Evolutionary conservation across 2,113 vertebrate species (phyloP).

Genomic region (Syngnathus scovelli): DNA sequence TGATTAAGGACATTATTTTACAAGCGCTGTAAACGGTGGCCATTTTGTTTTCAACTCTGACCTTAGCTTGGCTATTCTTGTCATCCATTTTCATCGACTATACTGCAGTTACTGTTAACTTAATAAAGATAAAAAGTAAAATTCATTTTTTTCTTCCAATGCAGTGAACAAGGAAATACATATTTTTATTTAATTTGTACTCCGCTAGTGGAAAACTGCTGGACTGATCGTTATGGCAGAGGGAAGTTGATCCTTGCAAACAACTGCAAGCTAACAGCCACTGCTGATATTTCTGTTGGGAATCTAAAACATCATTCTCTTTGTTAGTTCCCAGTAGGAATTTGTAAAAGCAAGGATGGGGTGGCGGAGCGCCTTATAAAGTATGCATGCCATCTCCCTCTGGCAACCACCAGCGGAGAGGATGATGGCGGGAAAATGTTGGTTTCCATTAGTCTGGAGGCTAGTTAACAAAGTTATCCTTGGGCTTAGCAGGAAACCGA

Average conservation of each 20-base stretch:
- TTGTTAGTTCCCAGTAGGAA: slow-evolving; percentile 56
- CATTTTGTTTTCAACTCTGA: slow-evolving; percentile 26
- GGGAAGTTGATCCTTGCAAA: slow-evolving; percentile 22
- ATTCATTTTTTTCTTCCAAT: not conserved
- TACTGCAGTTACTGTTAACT: slow-evolving; percentile 15
- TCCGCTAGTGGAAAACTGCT: slow-evolving; percentile 27
- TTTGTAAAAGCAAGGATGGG: slow-evolving; percentile 57
- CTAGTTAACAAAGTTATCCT: slow-evolving; percentile 62
- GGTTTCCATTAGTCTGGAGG: slow-evolving; percentile 59
- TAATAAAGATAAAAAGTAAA: not conserved
- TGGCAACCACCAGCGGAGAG: slow-evolving; percentile 47
- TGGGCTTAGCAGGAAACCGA: slow-evolving; percentile 41
- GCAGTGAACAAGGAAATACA: slow-evolving; percentile 7
- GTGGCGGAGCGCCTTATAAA: slow-evolving; percentile 59
- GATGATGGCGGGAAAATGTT: slow-evolving; percentile 54
- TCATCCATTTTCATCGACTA: slow-evolving; percentile 38
- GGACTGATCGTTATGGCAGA: slow-evolving; percentile 28
- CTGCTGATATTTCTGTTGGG: slow-evolving; percentile 41
- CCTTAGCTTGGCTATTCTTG: slow-evolving; percentile 23
- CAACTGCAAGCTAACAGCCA: slow-evolving; percentile 17
- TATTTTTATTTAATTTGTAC: slow-evolving; percentile 22
- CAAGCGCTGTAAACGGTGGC: slow-evolving; percentile 13
- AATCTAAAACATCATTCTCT: slow-evolving; percentile 50
- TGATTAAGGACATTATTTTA: slow-evolving; percentile 2
- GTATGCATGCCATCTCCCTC: slow-evolving; percentile 64